These are phyloP conservation scores for Callaeas wilsoni DNA, from an alignment of 2,113 vertebrate species.

Conservation along the genomic window DNA sequence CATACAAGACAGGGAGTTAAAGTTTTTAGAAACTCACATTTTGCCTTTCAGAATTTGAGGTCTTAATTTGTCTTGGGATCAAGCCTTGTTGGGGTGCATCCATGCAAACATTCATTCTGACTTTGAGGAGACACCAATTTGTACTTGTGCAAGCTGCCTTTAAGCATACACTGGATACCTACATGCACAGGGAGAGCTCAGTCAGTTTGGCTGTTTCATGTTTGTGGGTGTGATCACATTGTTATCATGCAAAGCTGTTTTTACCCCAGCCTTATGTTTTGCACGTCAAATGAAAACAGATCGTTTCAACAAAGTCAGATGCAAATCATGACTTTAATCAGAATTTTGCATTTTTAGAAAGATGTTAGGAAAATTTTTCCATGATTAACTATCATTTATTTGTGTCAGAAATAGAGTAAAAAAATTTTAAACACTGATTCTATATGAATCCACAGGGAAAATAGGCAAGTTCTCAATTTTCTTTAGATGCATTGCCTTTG, in stretches of 20 bases:
- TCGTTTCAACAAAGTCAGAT: neutral
- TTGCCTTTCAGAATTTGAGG: neutral
- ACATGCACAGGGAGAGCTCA: neutral
- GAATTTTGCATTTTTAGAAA: neutral
- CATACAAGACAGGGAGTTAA: neutral
- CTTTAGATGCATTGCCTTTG: neutral
- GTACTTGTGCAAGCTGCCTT: neutral
- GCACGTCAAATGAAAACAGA: neutral
- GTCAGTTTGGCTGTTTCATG: neutral
- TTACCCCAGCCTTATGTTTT: neutral
- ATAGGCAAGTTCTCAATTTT: neutral
- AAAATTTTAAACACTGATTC: neutral
- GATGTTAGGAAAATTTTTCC: neutral
- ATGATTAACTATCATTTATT: neutral
- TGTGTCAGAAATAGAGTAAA: neutral
- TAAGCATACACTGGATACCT: fast-evolving
- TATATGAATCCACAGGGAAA: neutral
- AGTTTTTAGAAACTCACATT: neutral
- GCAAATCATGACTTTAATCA: neutral
- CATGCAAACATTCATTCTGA: neutral
- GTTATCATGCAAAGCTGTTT: neutral
- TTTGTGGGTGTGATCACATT: neutral
- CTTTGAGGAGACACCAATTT: neutral
- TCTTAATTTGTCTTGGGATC: neutral
- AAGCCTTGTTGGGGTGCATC: neutral